Evolutionary conservation across 2,888 invertebrate genomes (phyloP).

Genomic region (Octodonta nipae): DNA sequence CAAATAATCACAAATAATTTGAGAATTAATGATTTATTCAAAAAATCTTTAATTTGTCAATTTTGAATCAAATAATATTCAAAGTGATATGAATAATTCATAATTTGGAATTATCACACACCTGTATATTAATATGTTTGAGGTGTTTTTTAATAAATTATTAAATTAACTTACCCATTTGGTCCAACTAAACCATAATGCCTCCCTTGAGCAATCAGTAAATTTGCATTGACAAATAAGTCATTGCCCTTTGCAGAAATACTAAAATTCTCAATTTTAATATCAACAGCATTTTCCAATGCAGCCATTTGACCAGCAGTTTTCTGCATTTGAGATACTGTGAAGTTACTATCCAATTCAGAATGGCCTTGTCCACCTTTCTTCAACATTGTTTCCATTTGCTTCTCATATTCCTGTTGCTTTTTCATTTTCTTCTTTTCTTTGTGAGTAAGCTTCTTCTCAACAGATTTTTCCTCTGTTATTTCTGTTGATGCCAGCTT

Average conservation of each 20-base stretch:
- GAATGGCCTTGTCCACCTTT: slow-evolving; percentile 83
- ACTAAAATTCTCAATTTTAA: slow-evolving; percentile 96
- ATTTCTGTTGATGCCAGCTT: slow-evolving; percentile 11
- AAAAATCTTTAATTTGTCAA: no score
- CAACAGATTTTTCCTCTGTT: slow-evolving; percentile 24
- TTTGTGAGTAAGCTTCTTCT: slow-evolving; percentile 75
- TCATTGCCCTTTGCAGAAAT: slow-evolving; percentile 96
- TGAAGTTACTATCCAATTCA: slow-evolving; percentile 85
- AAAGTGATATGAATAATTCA: no score
- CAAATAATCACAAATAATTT: no score
- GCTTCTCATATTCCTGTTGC: slow-evolving; percentile 75
- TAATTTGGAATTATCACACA: no score
- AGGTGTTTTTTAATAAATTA: neutral
- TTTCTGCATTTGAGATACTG: slow-evolving; percentile 76
- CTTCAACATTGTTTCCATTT: slow-evolving; percentile 70
- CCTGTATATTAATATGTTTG: neutral
- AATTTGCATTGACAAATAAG: slow-evolving; percentile 87
- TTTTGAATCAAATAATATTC: no score
- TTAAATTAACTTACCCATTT: slow-evolving; percentile 58
- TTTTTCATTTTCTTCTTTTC: slow-evolving; percentile 86
- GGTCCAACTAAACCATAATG: slow-evolving; percentile 97
- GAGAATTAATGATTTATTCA: no score
- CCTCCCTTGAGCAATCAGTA: slow-evolving; percentile 84
- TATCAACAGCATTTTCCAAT: slow-evolving; percentile 87
- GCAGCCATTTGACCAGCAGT: slow-evolving; percentile 63